These are phyloP conservation scores for Staurois parvus DNA, from an alignment of 2,797 vertebrate genomes.

Conservation along the genomic window DNA sequence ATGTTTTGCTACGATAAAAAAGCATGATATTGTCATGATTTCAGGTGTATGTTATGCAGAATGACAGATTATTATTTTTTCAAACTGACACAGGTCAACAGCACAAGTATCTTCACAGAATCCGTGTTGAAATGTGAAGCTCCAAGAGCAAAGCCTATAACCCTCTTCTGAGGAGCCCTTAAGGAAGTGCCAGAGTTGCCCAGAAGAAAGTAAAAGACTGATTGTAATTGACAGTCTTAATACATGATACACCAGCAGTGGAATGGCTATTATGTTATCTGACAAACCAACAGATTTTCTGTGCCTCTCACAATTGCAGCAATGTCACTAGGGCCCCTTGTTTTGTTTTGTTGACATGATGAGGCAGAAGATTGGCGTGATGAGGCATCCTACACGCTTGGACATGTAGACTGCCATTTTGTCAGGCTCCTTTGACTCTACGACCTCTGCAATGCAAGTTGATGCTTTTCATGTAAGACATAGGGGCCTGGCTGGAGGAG, in stretches of 20 bases:
- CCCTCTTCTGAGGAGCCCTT: neutral
- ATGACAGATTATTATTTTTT: neutral
- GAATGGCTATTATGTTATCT: neutral
- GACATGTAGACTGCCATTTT: slow-evolving; percentile 30
- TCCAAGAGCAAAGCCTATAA: neutral
- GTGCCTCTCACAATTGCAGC: neutral
- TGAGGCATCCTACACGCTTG: slow-evolving; percentile 23
- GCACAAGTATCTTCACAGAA: neutral
- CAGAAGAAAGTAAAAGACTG: neutral
- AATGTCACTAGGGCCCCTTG: neutral
- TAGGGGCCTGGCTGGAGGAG: slow-evolving; percentile 1
- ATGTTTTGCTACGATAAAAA: too few species aligned
- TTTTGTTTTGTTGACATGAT: neutral
- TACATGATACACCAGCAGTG: too few species aligned
- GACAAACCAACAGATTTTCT: neutral
- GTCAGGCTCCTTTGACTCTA: slow-evolving; percentile 11
- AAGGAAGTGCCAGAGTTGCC: neutral
- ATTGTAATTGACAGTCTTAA: neutral
- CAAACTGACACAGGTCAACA: slow-evolving; percentile 7
- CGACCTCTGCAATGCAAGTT: slow-evolving; percentile 41
- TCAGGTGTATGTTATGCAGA: neutral
- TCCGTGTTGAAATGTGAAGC: neutral
- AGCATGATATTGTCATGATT: neutral
- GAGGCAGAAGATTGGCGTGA: slow-evolving; percentile 4
- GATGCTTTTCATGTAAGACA: slow-evolving; percentile 8